These are phyloP conservation scores for Mimas tiliae DNA, from an alignment of 2,888 invertebrate genomes.

Conservation along the genomic window DNA sequence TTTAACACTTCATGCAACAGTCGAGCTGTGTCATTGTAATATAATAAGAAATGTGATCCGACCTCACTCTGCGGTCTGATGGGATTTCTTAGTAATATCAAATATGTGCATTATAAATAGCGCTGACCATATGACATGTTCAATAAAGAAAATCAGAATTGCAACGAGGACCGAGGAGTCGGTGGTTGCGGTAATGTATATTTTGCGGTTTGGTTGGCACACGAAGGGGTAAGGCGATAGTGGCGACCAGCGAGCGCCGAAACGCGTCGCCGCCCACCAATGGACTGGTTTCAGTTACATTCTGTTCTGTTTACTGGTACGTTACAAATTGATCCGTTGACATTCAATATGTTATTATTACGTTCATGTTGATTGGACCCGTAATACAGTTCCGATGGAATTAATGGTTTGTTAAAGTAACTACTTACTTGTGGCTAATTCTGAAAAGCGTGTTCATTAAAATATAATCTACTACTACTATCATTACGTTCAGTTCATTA, in stretches of 20 bases:
- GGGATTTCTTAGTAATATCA: slow-evolving; percentile 7
- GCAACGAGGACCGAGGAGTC: slow-evolving; percentile 48
- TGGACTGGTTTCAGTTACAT: slow-evolving; percentile 56
- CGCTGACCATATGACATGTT: slow-evolving; percentile 19
- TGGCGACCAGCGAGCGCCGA: slow-evolving; percentile 35
- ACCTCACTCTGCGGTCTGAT: background rate
- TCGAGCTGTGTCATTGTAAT: background rate
- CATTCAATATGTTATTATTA: slow-evolving; percentile 54
- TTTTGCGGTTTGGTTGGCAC: slow-evolving; percentile 57
- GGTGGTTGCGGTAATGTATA: slow-evolving; percentile 55
- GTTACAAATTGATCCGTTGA: slow-evolving; percentile 67
- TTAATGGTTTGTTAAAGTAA: background rate
- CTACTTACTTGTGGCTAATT: slow-evolving; percentile 8
- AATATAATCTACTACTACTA: background rate
- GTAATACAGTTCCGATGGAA: slow-evolving; percentile 32
- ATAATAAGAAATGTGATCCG: background rate
- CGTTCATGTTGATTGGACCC: slow-evolving; percentile 37
- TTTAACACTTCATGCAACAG: background rate
- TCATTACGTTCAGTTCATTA: background rate
- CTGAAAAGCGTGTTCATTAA: background rate
- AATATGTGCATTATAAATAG: slow-evolving; percentile 40
- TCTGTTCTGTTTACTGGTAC: slow-evolving; percentile 63
- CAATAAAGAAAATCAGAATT: slow-evolving; percentile 23
- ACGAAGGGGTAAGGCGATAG: slow-evolving; percentile 59
- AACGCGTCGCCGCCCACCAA: slow-evolving; percentile 62